Conservation (phyloP, 2,888 invertebrate species). For the Coecobrya sp. region DNA sequence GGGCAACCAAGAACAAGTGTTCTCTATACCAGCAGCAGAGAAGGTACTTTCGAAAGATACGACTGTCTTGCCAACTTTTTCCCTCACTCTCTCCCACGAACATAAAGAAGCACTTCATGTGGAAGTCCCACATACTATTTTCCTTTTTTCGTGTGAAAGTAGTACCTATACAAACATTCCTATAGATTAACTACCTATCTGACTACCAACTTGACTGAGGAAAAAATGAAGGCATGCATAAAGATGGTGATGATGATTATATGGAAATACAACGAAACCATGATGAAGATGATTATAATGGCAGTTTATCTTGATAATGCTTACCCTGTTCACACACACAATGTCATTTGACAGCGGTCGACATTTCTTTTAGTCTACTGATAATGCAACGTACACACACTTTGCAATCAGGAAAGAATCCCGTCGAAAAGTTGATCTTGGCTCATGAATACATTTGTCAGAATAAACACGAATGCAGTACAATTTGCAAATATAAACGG, state of each 20-base stretch:
- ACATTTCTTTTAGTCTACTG: constrained; percentile 6
- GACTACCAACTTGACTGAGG: no score
- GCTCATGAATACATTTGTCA: constrained; percentile 38
- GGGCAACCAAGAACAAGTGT: constrained; percentile 26
- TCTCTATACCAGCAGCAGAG: not conserved
- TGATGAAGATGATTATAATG: constrained; percentile 26
- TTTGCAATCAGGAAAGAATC: constrained; percentile 36
- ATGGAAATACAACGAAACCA: not conserved
- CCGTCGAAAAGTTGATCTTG: not conserved
- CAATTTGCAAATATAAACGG: not conserved
- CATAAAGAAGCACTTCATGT: not conserved
- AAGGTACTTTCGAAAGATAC: constrained; percentile 1
- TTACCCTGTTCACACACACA: no score
- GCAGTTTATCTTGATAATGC: constrained; percentile 26
- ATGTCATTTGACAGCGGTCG: not conserved
- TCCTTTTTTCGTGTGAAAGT: not conserved
- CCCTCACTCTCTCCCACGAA: not conserved
- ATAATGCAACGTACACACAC: not conserved
- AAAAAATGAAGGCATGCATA: constrained; percentile 1
- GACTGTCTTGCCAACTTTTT: constrained; percentile 22
- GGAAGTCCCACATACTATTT: constrained; percentile 9
- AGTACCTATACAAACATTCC: not conserved
- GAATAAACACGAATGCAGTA: not conserved
- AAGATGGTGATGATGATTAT: constrained; percentile 4
- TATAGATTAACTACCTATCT: no score